phyloP scores from a whole-genome alignment of 2,888 invertebrate genomes.

The Andrena chrysosceles region DNA sequence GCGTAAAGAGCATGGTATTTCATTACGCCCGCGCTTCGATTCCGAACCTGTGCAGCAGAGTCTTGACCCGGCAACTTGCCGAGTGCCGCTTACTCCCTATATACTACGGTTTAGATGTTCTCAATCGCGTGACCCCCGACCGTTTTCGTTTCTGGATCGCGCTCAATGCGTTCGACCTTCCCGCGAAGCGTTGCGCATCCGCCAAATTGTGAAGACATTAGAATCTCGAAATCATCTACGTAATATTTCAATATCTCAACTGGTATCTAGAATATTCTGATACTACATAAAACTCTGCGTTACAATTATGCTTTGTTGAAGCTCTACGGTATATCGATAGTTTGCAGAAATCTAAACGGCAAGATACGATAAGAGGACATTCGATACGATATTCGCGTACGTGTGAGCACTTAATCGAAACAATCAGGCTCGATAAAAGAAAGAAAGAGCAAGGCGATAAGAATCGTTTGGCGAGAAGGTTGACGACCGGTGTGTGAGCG shows the following conservation, averaged over 20 bases:
- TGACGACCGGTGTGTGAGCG: constrained; percentile 40
- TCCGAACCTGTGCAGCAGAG: constrained; percentile 59
- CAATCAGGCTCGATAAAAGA: neutral
- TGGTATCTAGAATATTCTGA: no score
- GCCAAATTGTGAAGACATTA: neutral
- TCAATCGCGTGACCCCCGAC: constrained; percentile 55
- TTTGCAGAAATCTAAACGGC: no score
- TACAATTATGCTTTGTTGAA: no score
- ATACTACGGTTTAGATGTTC: constrained; percentile 56
- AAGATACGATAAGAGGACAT: no score
- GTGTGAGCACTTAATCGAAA: neutral
- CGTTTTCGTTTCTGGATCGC: constrained; percentile 39
- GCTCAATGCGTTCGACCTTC: neutral
- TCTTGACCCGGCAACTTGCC: constrained; percentile 62
- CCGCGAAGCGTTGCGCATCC: neutral
- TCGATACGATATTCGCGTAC: no score
- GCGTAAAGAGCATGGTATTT: constrained; percentile 59
- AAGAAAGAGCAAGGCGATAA: constrained; percentile 21
- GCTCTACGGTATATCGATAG: no score
- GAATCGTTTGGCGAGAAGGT: constrained; percentile 41
- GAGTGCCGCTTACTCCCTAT: constrained; percentile 60
- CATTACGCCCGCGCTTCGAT: constrained; percentile 63
- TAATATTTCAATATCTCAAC: no score
- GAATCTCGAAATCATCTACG: neutral
- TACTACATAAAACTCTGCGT: no score